Evolutionary conservation across 2,888 invertebrate genomes (phyloP).

Genomic region (Chymomyza caudatula): DNA sequence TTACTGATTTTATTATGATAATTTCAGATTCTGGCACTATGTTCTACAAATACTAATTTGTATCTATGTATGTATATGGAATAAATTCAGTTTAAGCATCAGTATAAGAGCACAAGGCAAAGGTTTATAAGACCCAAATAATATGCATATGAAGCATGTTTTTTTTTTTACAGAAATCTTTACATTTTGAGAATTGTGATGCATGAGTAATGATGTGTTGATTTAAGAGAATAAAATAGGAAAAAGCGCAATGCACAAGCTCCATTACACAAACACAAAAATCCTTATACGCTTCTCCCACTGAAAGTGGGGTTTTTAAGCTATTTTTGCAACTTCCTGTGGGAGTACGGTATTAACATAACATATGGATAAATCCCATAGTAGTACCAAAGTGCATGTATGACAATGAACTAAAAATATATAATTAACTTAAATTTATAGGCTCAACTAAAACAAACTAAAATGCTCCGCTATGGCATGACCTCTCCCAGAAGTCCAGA

Average conservation of each 20-base stretch:
- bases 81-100: conserved; percentile 22
- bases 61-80: conserved; percentile 17
- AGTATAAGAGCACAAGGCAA: neutral
- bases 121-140: too few relatives aligned
- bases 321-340: too few relatives aligned
- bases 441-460: neutral
- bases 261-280: neutral
- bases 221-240: neutral
- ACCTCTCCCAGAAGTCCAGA: neutral
- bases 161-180: neutral
- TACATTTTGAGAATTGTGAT: neutral
- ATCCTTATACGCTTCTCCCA: too few relatives aligned
- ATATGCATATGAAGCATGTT: neutral
- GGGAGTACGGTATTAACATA: too few relatives aligned
- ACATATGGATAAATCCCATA: neutral
- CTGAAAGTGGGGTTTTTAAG: too few relatives aligned
- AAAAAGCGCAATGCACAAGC: neutral
- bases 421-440: neutral
- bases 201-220: too few relatives aligned
- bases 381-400: neutral
- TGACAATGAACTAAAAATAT: neutral
- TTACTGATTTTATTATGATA: neutral
- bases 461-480: neutral
- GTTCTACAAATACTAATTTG: conserved; percentile 20
- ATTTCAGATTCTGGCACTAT: conserved; percentile 11